Percentiles rank a stretch among this genome's conserved stretches.
These are phyloP conservation scores for Tortricodes alternella DNA, from an alignment of 2,888 invertebrate genomes.

Conservation along the genomic window DNA sequence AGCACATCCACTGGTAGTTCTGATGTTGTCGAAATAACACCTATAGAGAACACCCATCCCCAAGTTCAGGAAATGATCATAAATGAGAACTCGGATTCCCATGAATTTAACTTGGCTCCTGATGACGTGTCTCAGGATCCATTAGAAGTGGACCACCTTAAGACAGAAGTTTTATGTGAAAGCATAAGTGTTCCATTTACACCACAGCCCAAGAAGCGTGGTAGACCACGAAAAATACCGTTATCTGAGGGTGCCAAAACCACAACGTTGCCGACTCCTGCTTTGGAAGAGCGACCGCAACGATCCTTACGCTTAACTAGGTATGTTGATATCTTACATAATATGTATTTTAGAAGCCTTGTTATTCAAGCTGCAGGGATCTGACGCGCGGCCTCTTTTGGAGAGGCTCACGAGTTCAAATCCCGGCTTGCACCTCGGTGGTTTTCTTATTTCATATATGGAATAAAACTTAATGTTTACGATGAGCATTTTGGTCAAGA, in stretches of 20 bases:
- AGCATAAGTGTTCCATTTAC: slow-evolving; percentile 55
- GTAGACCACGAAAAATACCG: slow-evolving; percentile 73
- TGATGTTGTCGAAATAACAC: slow-evolving; percentile 55
- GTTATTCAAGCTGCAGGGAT: no score
- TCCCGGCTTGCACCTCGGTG: no score
- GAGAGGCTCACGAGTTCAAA: no score
- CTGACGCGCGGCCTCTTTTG: no score
- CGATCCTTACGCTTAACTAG: slow-evolving; percentile 72
- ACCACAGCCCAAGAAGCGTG: slow-evolving; percentile 74
- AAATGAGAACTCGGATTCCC: slow-evolving; percentile 73
- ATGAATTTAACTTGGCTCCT: slow-evolving; percentile 55
- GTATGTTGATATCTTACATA: slow-evolving; percentile 44
- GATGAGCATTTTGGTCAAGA: no score
- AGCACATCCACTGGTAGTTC: slow-evolving; percentile 67
- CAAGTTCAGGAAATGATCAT: slow-evolving; percentile 71
- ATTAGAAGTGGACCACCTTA: slow-evolving; percentile 62
- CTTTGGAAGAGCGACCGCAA: slow-evolving; percentile 74
- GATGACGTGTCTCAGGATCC: slow-evolving; percentile 75
- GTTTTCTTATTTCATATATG: no score
- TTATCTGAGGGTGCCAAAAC: slow-evolving; percentile 61
- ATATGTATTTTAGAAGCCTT: no score
- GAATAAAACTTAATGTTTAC: no score
- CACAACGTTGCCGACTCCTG: slow-evolving; percentile 60
- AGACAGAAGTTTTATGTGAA: slow-evolving; percentile 43
- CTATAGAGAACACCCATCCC: slow-evolving; percentile 57